Conservation (phyloP, 2,797 vertebrate genomes). For the Poeciliopsis paucimaculata region DNA sequence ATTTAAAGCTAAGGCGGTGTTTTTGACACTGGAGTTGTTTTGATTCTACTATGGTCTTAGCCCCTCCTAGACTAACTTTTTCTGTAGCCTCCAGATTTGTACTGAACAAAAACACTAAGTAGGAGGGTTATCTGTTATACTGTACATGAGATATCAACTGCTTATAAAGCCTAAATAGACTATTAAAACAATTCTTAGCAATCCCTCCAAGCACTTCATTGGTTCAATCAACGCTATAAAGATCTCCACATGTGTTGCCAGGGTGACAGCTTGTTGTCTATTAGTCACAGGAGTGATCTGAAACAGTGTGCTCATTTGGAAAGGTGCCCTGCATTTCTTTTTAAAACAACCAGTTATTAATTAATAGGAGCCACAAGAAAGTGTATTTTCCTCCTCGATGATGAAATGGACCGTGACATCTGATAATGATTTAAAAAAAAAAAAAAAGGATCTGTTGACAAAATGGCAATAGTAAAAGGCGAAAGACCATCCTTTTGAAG, state of each 20-base stretch:
- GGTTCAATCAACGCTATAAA: constrained; percentile 61
- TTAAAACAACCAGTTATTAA: constrained; percentile 80
- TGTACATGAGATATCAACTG: neutral
- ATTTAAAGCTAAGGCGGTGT: neutral
- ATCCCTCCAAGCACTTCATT: constrained; percentile 19
- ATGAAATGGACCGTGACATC: constrained; percentile 10
- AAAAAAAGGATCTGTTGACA: constrained; percentile 23
- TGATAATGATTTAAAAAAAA: neutral
- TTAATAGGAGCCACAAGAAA: constrained; percentile 81
- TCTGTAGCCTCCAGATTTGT: neutral
- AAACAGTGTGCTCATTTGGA: constrained; percentile 68
- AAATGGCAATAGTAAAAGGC: neutral
- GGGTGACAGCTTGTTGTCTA: constrained; percentile 82
- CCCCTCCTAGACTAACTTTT: neutral
- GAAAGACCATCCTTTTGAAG: neutral
- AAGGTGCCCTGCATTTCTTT: constrained; percentile 78
- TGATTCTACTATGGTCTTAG: neutral
- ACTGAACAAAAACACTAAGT: neutral
- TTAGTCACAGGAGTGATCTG: constrained; percentile 89
- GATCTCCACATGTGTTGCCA: constrained; percentile 80
- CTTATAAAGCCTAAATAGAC: neutral
- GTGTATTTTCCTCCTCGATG: constrained; percentile 14
- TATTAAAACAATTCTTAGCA: neutral
- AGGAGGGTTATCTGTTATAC: neutral
- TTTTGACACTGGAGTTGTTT: neutral